Evolutionary conservation across 2,113 vertebrate genomes (phyloP), one percentile per base, ranked within the genome.

Genomic region (Myotis lucifugus): DNA sequence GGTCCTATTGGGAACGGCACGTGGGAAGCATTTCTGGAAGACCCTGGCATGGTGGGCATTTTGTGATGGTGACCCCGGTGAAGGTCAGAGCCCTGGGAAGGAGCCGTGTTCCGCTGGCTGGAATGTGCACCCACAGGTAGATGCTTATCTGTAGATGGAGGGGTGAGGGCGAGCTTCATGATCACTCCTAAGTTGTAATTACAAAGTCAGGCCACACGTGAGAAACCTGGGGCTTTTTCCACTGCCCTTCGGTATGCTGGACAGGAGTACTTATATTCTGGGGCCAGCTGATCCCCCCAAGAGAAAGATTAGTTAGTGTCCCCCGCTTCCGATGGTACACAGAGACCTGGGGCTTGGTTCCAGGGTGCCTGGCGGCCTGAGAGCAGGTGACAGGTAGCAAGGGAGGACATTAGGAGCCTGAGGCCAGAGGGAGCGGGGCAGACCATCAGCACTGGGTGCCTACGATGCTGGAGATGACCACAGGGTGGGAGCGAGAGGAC

Each of bases 21-120:
- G 97, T 96, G 95, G 85, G 86, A 95, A 98, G 98, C 96, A 98
- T 98, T 98, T 98, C 97, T 97, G 86, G 96, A 97, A 97, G 98
- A 98, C 96, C 29, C 1, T 66, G 88, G 92, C 87, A 87, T 84
- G 94, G 96, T 52, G 87, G 96, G 95, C 95, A 88, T 97, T 97
- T 85, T 86, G 87, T 73, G 67, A 83, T 91, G 73, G 97, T 98
- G 94, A 97, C 67, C 97, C 94, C 95, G 85, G 95, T 85, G 93
- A 98, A 98, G 98, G 98, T 94, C 92, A 54, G 77, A 83, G 89
- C 73, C 10, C 88, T 96, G 95, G 96, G 93, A 96, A 91, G 66
- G 37, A 92, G 46, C 97, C 78, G 81, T 85, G 88, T 97, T 93
- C 89, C 96, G 89, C 93, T 93, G 95, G 92, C 93, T 97, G 96